Conservation (phyloP, 2,113 vertebrate genomes). For the Sylvia atricapilla region DNA sequence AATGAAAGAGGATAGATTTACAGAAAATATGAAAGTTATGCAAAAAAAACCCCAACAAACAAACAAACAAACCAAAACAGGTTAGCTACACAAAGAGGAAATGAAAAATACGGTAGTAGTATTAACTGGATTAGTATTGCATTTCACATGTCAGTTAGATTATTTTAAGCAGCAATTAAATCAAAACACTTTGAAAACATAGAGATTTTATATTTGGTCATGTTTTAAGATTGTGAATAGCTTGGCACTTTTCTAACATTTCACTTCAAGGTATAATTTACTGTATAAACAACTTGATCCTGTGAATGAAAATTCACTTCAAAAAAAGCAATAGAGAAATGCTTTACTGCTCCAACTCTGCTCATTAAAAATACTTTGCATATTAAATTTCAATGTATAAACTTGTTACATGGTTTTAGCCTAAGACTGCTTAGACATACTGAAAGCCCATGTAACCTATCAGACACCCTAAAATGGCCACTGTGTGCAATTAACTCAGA, state of each 20-base stretch:
- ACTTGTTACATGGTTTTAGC: neutral
- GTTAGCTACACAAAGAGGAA: conserved; percentile 8
- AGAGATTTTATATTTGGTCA: neutral
- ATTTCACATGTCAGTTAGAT: neutral
- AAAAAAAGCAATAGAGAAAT: neutral
- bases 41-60: no score
- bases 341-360: neutral
- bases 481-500: neutral
- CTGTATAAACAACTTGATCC: neutral
- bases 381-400: neutral
- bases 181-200: neutral
- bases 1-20: conserved; percentile 63
- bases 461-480: neutral
- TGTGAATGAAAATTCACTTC: neutral
- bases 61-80: neutral
- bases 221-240: neutral
- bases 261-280: neutral
- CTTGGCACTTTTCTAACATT: neutral
- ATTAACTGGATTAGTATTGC: neutral
- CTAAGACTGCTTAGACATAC: neutral
- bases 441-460: neutral
- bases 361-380: neutral
- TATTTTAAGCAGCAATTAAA: neutral
- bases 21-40: neutral
- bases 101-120: neutral